These are phyloP conservation scores for Limnothrissa miodon DNA, from an alignment of 2,113 vertebrate genomes.

Conservation along the genomic window DNA sequence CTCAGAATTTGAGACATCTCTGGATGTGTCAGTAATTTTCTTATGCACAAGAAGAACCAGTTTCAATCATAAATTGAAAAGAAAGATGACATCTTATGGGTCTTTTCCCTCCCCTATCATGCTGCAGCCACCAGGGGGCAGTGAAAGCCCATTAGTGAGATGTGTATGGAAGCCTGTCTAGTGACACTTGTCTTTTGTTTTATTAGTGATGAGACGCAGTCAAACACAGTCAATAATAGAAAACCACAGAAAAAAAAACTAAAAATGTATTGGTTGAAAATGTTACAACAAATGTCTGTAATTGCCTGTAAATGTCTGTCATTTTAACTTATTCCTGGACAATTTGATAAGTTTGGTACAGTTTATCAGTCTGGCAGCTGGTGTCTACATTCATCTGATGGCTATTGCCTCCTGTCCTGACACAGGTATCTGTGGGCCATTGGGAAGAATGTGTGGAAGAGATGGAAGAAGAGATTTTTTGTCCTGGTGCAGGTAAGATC, in stretches of 20 bases:
- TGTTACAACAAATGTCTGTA: no score
- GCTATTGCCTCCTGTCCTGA: slow-evolving; percentile 28
- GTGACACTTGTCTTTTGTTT: neutral
- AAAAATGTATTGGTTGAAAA: no score
- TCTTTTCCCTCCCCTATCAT: no score
- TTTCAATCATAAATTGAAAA: neutral
- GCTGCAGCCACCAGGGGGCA: slow-evolving; percentile 60
- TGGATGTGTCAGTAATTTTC: neutral
- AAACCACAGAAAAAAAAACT: neutral
- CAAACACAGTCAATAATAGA: neutral
- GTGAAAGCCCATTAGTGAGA: slow-evolving; percentile 33
- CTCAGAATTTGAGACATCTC: neutral
- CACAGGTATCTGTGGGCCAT: slow-evolving; percentile 94
- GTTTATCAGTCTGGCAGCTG: neutral
- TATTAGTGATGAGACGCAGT: neutral
- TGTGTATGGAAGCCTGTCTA: neutral
- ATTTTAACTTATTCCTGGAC: neutral
- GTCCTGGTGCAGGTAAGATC: slow-evolving; percentile 93
- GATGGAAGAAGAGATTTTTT: slow-evolving; percentile 99
- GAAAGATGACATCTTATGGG: neutral
- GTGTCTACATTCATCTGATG: neutral
- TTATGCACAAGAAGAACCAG: neutral
- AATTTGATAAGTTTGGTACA: neutral
- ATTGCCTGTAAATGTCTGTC: neutral
- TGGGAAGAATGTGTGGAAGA: slow-evolving; percentile 98